These are phyloP conservation scores for Amyelois transitella DNA, from an alignment of 1,140 invertebrate genomes.

Conservation along the genomic window DNA sequence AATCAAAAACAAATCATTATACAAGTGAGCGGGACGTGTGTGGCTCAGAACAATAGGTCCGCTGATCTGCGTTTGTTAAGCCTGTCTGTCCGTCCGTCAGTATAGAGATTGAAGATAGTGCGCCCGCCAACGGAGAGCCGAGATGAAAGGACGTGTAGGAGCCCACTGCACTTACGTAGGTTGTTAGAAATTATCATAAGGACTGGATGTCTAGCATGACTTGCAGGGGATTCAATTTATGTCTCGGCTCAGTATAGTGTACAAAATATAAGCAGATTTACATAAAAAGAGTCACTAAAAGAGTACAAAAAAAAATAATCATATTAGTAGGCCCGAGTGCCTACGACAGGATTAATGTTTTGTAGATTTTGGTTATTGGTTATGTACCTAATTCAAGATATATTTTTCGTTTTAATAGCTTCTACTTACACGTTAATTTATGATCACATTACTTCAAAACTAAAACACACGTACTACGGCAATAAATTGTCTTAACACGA, in stretches of 20 bases:
- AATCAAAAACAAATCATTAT: not conserved
- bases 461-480: not conserved
- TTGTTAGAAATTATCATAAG: not conserved
- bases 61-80: conserved; percentile 38
- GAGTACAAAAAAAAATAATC: too few relatives aligned
- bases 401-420: too few relatives aligned
- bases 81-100: conserved; percentile 33
- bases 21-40: conserved; percentile 13
- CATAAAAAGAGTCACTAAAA: too few relatives aligned
- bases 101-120: conserved; percentile 35
- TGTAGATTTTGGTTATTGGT: too few relatives aligned
- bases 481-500: not conserved
- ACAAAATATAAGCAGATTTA: too few relatives aligned
- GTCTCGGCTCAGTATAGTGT: not conserved
- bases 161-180: not conserved
- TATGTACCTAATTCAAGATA: too few relatives aligned
- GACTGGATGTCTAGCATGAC: not conserved
- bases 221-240: not conserved
- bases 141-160: conserved; percentile 17
- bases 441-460: not conserved
- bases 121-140: conserved; percentile 27
- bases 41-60: conserved; percentile 26
- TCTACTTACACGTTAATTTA: too few relatives aligned
- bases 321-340: too few relatives aligned
- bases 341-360: too few relatives aligned